Conservation (phyloP, 2,113 vertebrate genomes). For the Zapus hudsonius region DNA sequence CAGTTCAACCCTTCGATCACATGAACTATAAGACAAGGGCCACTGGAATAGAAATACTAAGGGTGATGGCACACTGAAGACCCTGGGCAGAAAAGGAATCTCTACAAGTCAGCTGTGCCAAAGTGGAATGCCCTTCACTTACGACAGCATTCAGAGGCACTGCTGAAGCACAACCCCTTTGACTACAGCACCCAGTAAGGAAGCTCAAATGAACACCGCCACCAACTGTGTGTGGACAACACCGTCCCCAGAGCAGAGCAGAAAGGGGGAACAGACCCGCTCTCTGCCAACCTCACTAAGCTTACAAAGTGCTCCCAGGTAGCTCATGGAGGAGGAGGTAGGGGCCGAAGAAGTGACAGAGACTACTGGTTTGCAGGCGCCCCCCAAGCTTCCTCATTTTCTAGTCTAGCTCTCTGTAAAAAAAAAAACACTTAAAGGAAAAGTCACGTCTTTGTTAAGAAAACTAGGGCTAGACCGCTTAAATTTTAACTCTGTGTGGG, state of each 20-base stretch:
- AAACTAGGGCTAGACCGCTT: not conserved
- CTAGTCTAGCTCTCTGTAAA: not conserved
- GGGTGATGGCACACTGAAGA: rapidly evolving
- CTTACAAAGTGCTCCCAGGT: not conserved
- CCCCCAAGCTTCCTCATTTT: rapidly evolving
- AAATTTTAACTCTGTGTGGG: too few relatives aligned
- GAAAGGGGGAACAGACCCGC: rapidly evolving
- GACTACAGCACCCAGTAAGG: rapidly evolving
- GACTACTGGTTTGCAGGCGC: rapidly evolving
- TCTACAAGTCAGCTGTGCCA: not conserved
- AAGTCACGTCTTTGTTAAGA: not conserved
- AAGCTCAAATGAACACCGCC: not conserved
- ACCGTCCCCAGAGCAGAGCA: not conserved
- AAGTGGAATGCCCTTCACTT: rapidly evolving
- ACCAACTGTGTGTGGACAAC: not conserved
- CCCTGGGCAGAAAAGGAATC: not conserved
- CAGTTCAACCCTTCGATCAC: not conserved
- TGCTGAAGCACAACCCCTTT: rapidly evolving
- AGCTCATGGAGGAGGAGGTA: not conserved
- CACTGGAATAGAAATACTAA: not conserved
- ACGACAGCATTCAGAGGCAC: rapidly evolving
- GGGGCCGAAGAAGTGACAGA: rapidly evolving
- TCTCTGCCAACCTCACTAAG: not conserved
- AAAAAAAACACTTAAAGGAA: not conserved
- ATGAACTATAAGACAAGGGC: not conserved